Evolutionary conservation across 2,797 vertebrate species (phyloP).

Genomic region (Aselliscus stoliczkanus): DNA sequence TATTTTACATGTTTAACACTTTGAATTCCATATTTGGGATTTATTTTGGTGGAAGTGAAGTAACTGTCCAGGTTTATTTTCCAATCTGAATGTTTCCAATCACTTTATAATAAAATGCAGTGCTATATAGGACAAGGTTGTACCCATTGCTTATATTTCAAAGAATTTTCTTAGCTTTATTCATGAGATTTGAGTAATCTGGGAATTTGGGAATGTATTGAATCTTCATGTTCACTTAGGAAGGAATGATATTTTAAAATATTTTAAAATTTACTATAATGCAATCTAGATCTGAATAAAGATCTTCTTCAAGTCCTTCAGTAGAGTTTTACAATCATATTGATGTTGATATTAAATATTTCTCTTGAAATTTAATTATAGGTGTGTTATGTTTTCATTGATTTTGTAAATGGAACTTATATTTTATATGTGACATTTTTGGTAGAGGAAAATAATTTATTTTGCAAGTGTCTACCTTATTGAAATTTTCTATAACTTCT

Average conservation of each 20-base stretch:
- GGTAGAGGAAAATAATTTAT: not conserved
- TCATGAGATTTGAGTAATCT: not conserved
- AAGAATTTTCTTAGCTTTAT: not conserved
- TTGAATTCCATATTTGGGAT: not conserved
- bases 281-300: not conserved
- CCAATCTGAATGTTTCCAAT: not conserved
- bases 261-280: not conserved
- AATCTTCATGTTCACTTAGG: constrained; percentile 1
- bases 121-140: not conserved
- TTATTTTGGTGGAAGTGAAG: not conserved
- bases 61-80: not conserved
- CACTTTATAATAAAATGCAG: not conserved
- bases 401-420: not conserved
- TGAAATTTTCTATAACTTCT: not conserved
- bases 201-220: not conserved
- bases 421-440: not conserved
- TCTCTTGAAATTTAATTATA: not conserved
- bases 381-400: not conserved
- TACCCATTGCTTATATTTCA: not conserved
- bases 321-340: not conserved
- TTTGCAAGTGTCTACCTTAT: not conserved
- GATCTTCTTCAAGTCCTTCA: not conserved
- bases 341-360: not conserved
- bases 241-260: not conserved
- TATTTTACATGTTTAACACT: not conserved